Percentiles rank a stretch among this genome's conserved stretches.
Evolutionary conservation across 2,888 invertebrate genomes (phyloP).

Genomic region (Branchellion lobata): DNA sequence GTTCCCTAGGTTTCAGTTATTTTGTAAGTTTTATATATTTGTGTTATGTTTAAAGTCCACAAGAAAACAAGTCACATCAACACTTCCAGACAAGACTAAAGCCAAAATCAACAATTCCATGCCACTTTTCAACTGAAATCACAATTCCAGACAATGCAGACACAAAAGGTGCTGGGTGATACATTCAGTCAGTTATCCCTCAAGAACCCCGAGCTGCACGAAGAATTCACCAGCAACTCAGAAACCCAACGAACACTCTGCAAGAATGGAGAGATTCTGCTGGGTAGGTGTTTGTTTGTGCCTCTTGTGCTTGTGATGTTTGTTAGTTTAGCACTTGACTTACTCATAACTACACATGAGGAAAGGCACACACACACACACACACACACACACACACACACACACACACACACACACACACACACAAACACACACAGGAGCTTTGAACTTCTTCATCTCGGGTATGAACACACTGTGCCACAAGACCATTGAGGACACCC

Average conservation of each 20-base stretch:
- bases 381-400: not conserved
- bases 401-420: too few relatives aligned
- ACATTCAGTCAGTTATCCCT: constrained; percentile 92
- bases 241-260: constrained; percentile 90
- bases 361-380: not conserved
- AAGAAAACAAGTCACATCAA: too few relatives aligned
- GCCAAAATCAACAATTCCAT: too few relatives aligned
- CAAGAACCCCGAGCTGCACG: constrained; percentile 90
- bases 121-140: too few relatives aligned
- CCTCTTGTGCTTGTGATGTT: not conserved
- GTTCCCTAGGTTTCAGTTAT: too few relatives aligned
- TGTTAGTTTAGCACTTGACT: not conserved
- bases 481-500: constrained; percentile 94
- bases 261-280: constrained; percentile 87
- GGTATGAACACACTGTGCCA: constrained; percentile 92
- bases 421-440: constrained; percentile 71
- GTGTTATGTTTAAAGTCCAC: too few relatives aligned
- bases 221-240: constrained; percentile 89
- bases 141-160: constrained; percentile 62
- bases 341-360: not conserved
- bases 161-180: constrained; percentile 81
- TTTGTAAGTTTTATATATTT: too few relatives aligned
- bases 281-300: constrained; percentile 64
- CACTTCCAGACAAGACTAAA: too few relatives aligned
- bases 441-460: constrained; percentile 92